Evolutionary conservation across 1,140 invertebrate species (phyloP).

Genomic region (Sminthurinus signatus): DNA sequence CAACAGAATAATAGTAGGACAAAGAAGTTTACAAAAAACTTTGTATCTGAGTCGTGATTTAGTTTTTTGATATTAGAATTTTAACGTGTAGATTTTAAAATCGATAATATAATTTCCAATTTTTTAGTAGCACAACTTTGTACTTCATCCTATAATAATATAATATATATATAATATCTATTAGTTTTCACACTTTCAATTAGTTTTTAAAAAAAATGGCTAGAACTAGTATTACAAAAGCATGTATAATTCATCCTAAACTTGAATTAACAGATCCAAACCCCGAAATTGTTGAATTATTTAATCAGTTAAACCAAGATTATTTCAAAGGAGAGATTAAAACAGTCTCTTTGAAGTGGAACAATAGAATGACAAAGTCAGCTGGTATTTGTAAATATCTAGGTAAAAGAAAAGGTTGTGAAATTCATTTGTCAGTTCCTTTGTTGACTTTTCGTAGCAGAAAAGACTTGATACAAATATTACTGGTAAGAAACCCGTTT

Average conservation of each 20-base stretch:
- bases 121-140: too few relatives aligned
- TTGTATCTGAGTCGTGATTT: too few relatives aligned
- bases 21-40: too few relatives aligned
- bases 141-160: too few relatives aligned
- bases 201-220: background rate
- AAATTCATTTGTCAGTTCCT: slow-evolving; percentile 78
- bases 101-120: too few relatives aligned
- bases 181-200: too few relatives aligned
- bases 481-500: slow-evolving; percentile 71
- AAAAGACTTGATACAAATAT: slow-evolving; percentile 88
- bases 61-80: too few relatives aligned
- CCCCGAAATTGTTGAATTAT: slow-evolving; percentile 80
- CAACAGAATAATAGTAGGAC: too few relatives aligned
- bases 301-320: slow-evolving; percentile 73
- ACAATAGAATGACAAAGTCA: slow-evolving; percentile 85
- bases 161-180: too few relatives aligned
- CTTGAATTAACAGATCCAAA: slow-evolving; percentile 68
- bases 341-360: slow-evolving; percentile 84
- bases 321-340: slow-evolving; percentile 76
- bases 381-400: slow-evolving; percentile 80
- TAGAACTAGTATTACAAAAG: background rate
- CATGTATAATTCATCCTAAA: background rate
- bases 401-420: slow-evolving; percentile 65
- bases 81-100: too few relatives aligned
- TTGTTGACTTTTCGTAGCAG: slow-evolving; percentile 82